These are phyloP conservation scores for Melanotaenia boesemani DNA, from an alignment of 2,797 vertebrate species.

Conservation along the genomic window DNA sequence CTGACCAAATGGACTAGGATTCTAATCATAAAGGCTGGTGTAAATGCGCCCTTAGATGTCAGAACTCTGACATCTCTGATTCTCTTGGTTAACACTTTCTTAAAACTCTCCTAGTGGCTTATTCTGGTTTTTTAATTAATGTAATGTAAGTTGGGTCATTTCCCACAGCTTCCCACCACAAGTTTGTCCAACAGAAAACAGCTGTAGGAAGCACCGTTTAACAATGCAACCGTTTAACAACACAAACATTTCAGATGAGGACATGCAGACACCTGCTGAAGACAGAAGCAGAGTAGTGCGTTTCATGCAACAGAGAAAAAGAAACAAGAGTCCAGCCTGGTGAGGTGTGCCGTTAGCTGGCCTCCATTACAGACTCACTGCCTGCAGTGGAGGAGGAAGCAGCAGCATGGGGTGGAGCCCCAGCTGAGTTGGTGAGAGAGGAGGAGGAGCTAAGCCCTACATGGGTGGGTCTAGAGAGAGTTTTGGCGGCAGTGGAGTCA, in stretches of 20 bases:
- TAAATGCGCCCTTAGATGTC: too few species aligned
- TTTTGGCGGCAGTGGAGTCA: conserved; percentile 90
- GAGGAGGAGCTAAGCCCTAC: conserved; percentile 91
- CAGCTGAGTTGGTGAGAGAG: conserved; percentile 90
- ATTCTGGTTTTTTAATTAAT: too few species aligned
- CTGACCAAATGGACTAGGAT: too few species aligned
- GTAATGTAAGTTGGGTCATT: too few species aligned
- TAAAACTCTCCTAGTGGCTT: too few species aligned
- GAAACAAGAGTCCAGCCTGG: conserved; percentile 53
- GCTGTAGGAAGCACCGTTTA: too few species aligned
- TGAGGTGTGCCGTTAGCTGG: conserved; percentile 64
- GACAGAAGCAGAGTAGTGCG: conserved; percentile 9
- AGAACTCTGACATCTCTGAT: too few species aligned
- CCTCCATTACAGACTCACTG: conserved; percentile 90
- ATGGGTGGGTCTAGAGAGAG: conserved; percentile 97
- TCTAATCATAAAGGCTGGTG: too few species aligned
- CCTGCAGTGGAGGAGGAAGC: conserved; percentile 88
- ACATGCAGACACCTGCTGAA: conserved; percentile 52
- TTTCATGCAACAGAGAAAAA: conserved; percentile 65
- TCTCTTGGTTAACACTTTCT: too few species aligned
- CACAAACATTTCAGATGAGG: neutral
- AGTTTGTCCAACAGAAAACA: too few species aligned
- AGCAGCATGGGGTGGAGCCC: conserved; percentile 86
- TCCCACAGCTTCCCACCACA: too few species aligned
- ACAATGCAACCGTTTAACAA: too few species aligned